Conservation (phyloP, 2,797 vertebrate genomes). For the Distichodus sexfasciatus region DNA sequence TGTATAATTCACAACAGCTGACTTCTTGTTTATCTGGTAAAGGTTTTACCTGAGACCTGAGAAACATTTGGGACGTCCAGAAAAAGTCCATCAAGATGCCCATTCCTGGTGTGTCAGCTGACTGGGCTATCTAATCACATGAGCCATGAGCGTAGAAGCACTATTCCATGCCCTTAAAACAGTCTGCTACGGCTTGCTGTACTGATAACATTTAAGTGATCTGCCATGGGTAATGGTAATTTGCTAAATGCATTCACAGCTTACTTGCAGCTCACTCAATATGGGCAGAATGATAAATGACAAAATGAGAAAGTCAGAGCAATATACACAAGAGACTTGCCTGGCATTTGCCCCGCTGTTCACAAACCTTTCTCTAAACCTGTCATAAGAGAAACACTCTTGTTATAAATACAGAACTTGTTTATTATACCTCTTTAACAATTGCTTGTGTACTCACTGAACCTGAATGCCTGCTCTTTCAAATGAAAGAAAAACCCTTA, state of each 20-base stretch:
- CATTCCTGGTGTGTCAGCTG: slow-evolving; percentile 16
- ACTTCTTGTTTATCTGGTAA: too few relatives aligned
- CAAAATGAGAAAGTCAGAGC: not conserved
- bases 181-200: slow-evolving; percentile 10
- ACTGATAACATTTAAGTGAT: not conserved
- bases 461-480: slow-evolving; percentile 10
- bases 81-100: slow-evolving; percentile 11
- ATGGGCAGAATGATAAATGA: slow-evolving; percentile 7
- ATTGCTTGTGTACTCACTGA: not conserved
- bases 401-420: slow-evolving; percentile 3
- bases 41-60: too few relatives aligned
- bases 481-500: not conserved
- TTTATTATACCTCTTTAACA: slow-evolving; percentile 5
- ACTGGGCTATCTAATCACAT: slow-evolving; percentile 25
- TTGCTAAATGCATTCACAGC: slow-evolving; percentile 5
- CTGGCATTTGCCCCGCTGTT: not conserved
- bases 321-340: not conserved
- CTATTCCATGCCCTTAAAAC: slow-evolving; percentile 8
- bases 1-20: too few relatives aligned
- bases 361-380: not conserved
- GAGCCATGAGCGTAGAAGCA: not conserved
- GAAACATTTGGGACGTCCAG: slow-evolving; percentile 3
- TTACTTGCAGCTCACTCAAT: not conserved
- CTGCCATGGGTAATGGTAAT: slow-evolving; percentile 3
- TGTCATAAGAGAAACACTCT: slow-evolving; percentile 5